Percentiles rank a stretch among this genome's conserved stretches.
phyloP scores from a whole-genome alignment of 2,113 vertebrate species.

The Oreocharis arfaki region DNA sequence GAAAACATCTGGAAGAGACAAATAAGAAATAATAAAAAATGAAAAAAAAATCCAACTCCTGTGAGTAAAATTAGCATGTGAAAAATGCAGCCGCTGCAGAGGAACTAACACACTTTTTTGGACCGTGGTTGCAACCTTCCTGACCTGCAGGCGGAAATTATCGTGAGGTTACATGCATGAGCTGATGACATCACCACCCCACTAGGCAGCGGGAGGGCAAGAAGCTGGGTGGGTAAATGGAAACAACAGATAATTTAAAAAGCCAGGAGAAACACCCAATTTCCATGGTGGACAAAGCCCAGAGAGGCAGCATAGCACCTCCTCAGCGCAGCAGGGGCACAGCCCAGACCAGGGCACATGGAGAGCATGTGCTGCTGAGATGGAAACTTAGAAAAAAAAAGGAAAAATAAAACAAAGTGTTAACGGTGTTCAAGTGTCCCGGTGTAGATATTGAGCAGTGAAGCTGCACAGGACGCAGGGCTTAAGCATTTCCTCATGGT shows the following conservation, averaged over 20 bases:
- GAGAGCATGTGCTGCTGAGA: neutral
- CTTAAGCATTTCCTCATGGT: neutral
- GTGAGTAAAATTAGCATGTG: constrained; percentile 74
- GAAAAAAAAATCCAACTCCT: constrained; percentile 55
- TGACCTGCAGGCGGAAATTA: neutral
- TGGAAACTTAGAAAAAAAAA: neutral
- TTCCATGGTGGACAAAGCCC: neutral
- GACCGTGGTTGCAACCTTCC: neutral
- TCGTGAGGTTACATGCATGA: neutral
- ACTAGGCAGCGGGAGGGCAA: neutral
- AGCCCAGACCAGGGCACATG: neutral
- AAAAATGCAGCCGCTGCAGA: constrained; percentile 58
- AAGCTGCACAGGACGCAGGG: neutral
- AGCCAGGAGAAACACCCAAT: neutral
- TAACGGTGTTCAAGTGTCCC: neutral
- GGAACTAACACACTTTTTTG: neutral
- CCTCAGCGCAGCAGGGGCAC: neutral
- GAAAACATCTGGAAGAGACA: constrained; percentile 84
- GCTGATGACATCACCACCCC: neutral
- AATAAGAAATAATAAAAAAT: constrained; percentile 77
- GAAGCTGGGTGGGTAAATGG: neutral
- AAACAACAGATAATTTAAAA: constrained; percentile 10
- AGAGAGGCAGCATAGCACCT: neutral
- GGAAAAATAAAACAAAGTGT: neutral
- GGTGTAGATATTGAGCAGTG: neutral